Evolutionary conservation across 2,797 vertebrate species (phyloP), one percentile per base, ranked within the genome.

Genomic region (Heteromormyrus szaboi): DNA sequence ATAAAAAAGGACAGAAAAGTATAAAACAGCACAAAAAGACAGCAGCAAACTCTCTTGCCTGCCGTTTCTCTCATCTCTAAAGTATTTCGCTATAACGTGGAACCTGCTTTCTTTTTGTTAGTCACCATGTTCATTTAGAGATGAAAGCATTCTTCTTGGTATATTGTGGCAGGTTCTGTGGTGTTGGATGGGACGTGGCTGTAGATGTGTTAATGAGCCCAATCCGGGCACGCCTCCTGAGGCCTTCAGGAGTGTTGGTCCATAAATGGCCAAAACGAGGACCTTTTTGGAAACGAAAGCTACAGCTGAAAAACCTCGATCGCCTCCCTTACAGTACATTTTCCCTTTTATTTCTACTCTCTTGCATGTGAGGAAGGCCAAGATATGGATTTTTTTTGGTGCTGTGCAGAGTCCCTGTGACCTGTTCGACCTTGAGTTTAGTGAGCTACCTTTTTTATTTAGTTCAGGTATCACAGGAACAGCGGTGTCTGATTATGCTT

Each of bases 41-140:
- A 56, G 89, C 88, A 89, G n/a, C 81, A 86, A 90, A 91, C 65
- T 85, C 86, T 88, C 87, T 68, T 12, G 46, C 65, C 87, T 90
- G 88, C 87, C 89, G 88, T 91, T 91, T 91, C 89, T 89, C 76
- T 81, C 88, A 87, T 56, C 89, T 90, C 68, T 84, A 68, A 88
- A 76, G 85, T 53, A 50, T 89, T 90, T 89, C 86, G 29, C n/a
- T 41, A 7, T 87, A 68, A 68, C n/a, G 19, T 86, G 17, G 86
- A 7, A 25, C 22, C 37, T 87, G 86, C 17, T 37, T 19, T 29
- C 22, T 19, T 41, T 87, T 62, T 62, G 29, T 41, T 62, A 7
- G 33, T 56, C 19, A 25, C 33, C 85, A n/a, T 86, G 85, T 86
- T 59, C 85, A n/a, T 86, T 87, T 87, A 62, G 37, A 62, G 86